These are phyloP conservation scores for Diogma glabrata DNA, from an alignment of 2,888 invertebrate species.

Conservation along the genomic window DNA sequence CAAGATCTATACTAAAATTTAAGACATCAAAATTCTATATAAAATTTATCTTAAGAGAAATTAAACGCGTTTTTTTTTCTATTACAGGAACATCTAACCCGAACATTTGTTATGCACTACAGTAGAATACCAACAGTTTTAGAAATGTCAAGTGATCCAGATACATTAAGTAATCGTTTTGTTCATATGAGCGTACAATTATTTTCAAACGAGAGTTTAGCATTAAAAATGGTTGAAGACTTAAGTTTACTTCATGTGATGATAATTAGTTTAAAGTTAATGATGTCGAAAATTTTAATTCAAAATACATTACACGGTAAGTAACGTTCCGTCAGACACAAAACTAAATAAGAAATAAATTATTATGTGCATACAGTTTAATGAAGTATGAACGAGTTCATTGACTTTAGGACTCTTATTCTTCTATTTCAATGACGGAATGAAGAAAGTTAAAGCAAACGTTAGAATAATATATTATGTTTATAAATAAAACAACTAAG, in stretches of 20 bases:
- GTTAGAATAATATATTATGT: too few relatives aligned
- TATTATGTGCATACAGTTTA: too few relatives aligned
- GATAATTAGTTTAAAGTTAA: constrained; percentile 78
- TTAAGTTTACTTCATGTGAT: constrained; percentile 84
- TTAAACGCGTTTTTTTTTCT: constrained; percentile 13
- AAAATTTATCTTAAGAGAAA: too few relatives aligned
- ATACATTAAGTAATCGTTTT: constrained; percentile 87
- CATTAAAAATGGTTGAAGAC: constrained; percentile 82
- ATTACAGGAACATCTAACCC: constrained; percentile 75
- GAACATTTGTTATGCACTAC: constrained; percentile 93
- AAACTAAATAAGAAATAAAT: too few relatives aligned
- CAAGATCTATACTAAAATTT: too few relatives aligned
- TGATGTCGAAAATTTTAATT: constrained; percentile 87
- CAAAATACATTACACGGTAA: constrained; percentile 75
- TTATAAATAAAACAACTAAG: too few relatives aligned
- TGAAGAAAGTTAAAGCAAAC: too few relatives aligned
- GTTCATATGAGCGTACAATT: constrained; percentile 96
- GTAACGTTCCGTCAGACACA: too few relatives aligned
- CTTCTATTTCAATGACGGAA: too few relatives aligned
- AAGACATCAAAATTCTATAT: too few relatives aligned
- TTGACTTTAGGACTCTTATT: too few relatives aligned
- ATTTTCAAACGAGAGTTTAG: constrained; percentile 87
- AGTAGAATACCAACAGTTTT: constrained; percentile 87
- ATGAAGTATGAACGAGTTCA: too few relatives aligned
- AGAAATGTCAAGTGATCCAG: constrained; percentile 73